phyloP scores from a whole-genome alignment of 2,888 invertebrate genomes.

The Apamea sordens region DNA sequence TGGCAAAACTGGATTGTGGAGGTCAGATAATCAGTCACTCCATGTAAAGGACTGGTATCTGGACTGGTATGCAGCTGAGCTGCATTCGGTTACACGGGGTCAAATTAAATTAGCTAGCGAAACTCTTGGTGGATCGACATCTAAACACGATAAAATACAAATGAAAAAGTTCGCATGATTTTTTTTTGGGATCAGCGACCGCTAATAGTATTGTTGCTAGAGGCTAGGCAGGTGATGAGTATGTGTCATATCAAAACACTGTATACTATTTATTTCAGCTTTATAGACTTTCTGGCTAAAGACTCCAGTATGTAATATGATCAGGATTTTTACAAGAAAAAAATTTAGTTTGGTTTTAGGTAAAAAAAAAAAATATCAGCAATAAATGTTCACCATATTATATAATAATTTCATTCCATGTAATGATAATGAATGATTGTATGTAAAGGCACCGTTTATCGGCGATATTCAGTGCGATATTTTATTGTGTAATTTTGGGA shows the following conservation, averaged over 20 bases:
- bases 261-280: not conserved
- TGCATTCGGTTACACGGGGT: not conserved
- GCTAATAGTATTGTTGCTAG: too few relatives aligned
- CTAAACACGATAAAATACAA: too few relatives aligned
- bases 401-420: conserved; percentile 34
- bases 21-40: not conserved
- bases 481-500: not conserved
- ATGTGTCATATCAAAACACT: not conserved
- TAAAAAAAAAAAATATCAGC: not conserved
- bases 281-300: not conserved
- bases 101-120: too few relatives aligned
- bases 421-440: conserved; percentile 1
- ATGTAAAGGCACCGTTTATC: not conserved
- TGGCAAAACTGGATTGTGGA: not conserved
- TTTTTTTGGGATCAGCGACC: too few relatives aligned
- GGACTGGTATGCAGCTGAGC: not conserved
- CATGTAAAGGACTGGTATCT: not conserved
- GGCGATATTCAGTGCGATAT: not conserved
- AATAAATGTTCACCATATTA: conserved; percentile 15
- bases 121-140: too few relatives aligned
- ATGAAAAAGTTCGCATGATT: too few relatives aligned
- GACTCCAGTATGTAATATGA: not conserved
- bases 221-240: too few relatives aligned
- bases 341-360: not conserved
- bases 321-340: not conserved